A percentile compares a stretch with the other conserved stretches of the same genome.
Evolutionary conservation across 2,113 vertebrate genomes (phyloP).

Genomic region (Chinchilla lanigera): DNA sequence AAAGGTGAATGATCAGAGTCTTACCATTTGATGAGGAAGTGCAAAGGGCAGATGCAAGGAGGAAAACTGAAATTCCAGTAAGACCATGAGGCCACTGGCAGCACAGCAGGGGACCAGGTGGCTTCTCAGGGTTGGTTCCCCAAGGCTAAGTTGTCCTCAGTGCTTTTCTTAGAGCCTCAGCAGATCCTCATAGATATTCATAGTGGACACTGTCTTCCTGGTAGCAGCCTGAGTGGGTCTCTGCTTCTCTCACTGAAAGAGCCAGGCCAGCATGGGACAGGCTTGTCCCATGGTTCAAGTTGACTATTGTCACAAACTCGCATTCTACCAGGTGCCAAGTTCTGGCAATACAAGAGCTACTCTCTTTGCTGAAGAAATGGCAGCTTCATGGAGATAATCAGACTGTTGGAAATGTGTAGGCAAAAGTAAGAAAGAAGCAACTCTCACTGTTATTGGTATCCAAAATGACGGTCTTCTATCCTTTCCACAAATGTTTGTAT

Average conservation of each 20-base stretch:
- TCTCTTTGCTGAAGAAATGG: neutral
- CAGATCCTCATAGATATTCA: neutral
- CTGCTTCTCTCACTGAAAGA: neutral
- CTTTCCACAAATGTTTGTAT: neutral
- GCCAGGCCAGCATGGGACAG: neutral
- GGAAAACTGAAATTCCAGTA: neutral
- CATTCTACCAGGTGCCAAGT: neutral
- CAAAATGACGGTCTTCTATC: neutral
- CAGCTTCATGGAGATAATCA: neutral
- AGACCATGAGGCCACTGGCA: neutral
- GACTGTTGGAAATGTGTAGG: neutral
- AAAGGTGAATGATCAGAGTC: neutral
- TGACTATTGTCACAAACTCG: neutral
- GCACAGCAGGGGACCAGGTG: neutral
- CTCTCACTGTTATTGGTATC: neutral
- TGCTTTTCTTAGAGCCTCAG: neutral
- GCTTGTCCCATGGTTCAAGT: neutral
- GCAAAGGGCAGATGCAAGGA: neutral
- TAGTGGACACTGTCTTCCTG: neutral
- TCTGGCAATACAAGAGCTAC: neutral
- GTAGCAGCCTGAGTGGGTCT: neutral
- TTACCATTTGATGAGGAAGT: neutral
- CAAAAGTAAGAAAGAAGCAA: neutral
- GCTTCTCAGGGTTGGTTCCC: neutral
- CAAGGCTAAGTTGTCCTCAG: neutral